phyloP scores from a whole-genome alignment of 2,888 invertebrate genomes.

The Tricholauxania praeusta region DNA sequence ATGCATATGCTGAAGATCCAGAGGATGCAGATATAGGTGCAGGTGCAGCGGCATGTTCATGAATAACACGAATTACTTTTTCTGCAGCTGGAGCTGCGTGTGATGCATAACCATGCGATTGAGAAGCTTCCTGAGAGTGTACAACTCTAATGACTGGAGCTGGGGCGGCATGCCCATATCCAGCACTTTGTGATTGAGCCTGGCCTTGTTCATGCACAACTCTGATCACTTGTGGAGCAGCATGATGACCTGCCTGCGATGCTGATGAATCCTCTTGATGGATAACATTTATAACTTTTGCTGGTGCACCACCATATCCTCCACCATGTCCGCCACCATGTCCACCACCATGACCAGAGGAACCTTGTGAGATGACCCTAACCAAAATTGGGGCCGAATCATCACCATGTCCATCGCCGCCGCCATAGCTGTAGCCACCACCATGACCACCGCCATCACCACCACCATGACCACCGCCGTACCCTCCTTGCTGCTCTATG shows the following conservation, averaged over 20 bases:
- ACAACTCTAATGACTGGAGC: constrained; percentile 51
- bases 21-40: constrained; percentile 32
- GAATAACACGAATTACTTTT: constrained; percentile 59
- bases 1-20: constrained; percentile 42
- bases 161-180: not conserved
- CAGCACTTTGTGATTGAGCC: constrained; percentile 1
- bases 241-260: not conserved
- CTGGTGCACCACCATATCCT: constrained; percentile 9
- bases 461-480: constrained; percentile 25
- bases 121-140: constrained; percentile 40
- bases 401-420: constrained; percentile 15
- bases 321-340: constrained; percentile 29
- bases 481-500: constrained; percentile 45
- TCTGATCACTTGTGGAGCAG: constrained; percentile 34
- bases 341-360: constrained; percentile 23
- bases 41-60: constrained; percentile 51
- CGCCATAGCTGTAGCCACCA: not conserved
- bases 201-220: constrained; percentile 46
- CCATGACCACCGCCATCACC: constrained; percentile 8
- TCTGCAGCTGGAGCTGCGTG: constrained; percentile 40
- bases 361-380: constrained; percentile 47
- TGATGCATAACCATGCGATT: constrained; percentile 3
- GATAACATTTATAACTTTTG: constrained; percentile 45
- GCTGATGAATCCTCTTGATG: constrained; percentile 23
- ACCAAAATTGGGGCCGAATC: constrained; percentile 51